phyloP scores from a whole-genome alignment of 2,888 invertebrate genomes.

The Chloroclysta siterata region DNA sequence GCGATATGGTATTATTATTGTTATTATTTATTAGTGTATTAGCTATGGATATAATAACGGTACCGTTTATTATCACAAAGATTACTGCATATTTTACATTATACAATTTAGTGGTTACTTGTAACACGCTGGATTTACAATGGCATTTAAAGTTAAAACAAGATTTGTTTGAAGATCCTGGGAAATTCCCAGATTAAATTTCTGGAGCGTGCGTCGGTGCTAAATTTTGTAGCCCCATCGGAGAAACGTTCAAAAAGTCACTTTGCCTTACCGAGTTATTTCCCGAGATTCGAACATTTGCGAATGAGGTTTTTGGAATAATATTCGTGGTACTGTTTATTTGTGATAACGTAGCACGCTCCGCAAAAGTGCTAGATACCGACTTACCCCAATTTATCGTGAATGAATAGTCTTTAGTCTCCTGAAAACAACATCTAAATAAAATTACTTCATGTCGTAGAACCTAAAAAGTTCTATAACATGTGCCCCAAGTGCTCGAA shows the following conservation, averaged over 20 bases:
- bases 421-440: constrained; percentile 64
- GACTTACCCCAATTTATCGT: not conserved
- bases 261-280: not conserved
- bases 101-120: not conserved
- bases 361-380: not conserved
- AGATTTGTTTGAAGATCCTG: not conserved
- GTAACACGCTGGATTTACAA: constrained; percentile 3
- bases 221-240: constrained; percentile 60
- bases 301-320: not conserved
- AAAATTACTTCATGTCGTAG: constrained; percentile 51
- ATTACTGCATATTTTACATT: not conserved
- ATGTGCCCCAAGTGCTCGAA: too few relatives aligned
- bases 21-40: too few relatives aligned
- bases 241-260: constrained; percentile 47
- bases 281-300: not conserved
- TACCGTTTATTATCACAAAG: too few relatives aligned
- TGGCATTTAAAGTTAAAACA: constrained; percentile 1
- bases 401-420: constrained; percentile 41
- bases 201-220: constrained; percentile 61
- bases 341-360: not conserved
- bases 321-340: not conserved
- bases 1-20: too few relatives aligned
- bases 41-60: too few relatives aligned
- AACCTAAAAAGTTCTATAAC: too few relatives aligned
- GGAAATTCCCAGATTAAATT: constrained; percentile 1